phyloP scores from a whole-genome alignment of 2,797 vertebrate species.

The Mastacembelus armatus region DNA sequence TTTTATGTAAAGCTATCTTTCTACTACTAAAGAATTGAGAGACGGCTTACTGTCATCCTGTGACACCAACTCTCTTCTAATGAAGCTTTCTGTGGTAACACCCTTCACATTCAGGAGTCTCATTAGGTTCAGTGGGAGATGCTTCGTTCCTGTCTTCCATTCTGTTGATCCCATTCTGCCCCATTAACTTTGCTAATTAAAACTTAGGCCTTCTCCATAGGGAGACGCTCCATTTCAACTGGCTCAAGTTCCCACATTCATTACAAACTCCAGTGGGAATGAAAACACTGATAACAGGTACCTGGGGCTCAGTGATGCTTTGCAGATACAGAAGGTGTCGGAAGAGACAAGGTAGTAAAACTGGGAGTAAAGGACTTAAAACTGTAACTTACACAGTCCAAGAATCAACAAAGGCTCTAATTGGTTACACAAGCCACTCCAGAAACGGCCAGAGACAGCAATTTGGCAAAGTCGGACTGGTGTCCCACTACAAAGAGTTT shows the following conservation, averaged over 20 bases:
- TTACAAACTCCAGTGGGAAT: constrained; percentile 61
- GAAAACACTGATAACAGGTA: constrained; percentile 53
- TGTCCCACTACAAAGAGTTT: constrained; percentile 10
- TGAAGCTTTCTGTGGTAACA: constrained; percentile 33
- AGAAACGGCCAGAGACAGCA: constrained; percentile 33
- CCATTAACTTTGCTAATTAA: constrained; percentile 78
- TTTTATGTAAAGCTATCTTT: constrained; percentile 24
- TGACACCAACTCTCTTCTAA: constrained; percentile 14
- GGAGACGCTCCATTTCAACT: constrained; percentile 67
- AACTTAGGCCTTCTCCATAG: constrained; percentile 54
- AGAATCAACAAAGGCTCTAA: constrained; percentile 52
- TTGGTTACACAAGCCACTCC: constrained; percentile 60
- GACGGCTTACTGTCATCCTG: constrained; percentile 13
- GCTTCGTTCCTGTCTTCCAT: constrained; percentile 30
- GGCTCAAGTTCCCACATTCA: constrained; percentile 72
- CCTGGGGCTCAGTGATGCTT: constrained; percentile 27
- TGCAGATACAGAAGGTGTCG: constrained; percentile 46
- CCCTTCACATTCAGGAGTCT: constrained; percentile 35
- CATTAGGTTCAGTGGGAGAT: constrained; percentile 40
- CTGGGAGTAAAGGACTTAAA: constrained; percentile 32
- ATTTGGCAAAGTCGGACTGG: constrained; percentile 10
- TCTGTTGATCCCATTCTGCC: constrained; percentile 53
- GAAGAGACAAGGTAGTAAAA: constrained; percentile 31
- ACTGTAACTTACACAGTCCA: constrained; percentile 50
- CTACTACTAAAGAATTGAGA: constrained; percentile 36